Base-by-base conservation (phyloP, 2,797 vertebrate species). In the Monodelphis domestica region DNA sequence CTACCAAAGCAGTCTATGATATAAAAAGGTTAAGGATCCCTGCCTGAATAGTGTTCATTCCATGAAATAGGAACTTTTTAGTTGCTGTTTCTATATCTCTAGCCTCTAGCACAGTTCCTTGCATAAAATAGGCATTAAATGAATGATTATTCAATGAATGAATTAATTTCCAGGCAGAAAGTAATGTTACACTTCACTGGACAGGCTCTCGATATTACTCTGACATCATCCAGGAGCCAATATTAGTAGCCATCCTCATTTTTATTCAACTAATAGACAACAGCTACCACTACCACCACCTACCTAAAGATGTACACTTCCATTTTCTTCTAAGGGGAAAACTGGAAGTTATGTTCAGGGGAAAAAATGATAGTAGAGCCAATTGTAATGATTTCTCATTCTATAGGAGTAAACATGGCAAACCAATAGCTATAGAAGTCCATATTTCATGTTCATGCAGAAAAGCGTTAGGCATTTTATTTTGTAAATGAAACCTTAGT, bases 401-500 rank as follows among this genome's bases (percentile, higher is more conserved):
- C 94, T 78, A 54, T 0, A 91, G 96, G 93, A 94, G 91, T 96
- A 96, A 97, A 97, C 94, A 91, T 93, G 94, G 96, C 93, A 33
- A 94, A 96, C 89, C 92, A 53, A 55, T 89, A 90, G 95, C 96
- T 96, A 95, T n/a, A 88, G 95, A 96, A 96, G 96, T 90, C 53
- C 0, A 5, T 92, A 94, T 84, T 94, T 95, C 95, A 94, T 94
- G 92, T 93, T 97, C 96, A 94, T 56, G 87, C 95, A 94, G 90
- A 94, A 88, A 97, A 96, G 55, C 50, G 90, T 56, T 50, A 53
- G 90, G 91, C 63, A 90, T 96, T 97, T 97, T 96, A 96, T 91
- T 97, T 97, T 97, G 97, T 33, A 90, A 97, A 95, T 97, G 97
- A 96, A 95, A 95, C 63, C 91, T 96, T 96, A 94, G 96, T 93